Evolutionary conservation across 2,888 invertebrate genomes (phyloP), one percentile per base, ranked within the genome.

Genomic region (Trissoscelio sp.): DNA sequence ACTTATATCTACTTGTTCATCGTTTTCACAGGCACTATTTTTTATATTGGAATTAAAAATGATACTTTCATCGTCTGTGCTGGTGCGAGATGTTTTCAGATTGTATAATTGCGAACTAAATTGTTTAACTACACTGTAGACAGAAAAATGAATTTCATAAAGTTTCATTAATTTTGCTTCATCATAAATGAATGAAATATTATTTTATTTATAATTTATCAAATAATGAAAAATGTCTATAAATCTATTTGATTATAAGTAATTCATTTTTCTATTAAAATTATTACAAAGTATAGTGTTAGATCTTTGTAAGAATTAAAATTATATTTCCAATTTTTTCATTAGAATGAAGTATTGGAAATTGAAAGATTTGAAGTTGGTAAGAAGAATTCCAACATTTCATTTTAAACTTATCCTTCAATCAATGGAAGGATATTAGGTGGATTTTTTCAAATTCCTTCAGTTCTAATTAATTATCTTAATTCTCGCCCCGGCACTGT

Each of bases 1-100:
- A 83, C 37, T 73, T 72, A 55, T 55, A 51, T 34, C 44, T 66
- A 78, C 37, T 62, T 70, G 74, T 74, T 74, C 81, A 78, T 82
- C 82, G 74, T 79, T 70, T n/a, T 81, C 80, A 81, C 75, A 72
- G 75, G 66, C 75, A 72, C 74, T 72, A 18, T 34, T 70, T 22
- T 64, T 53, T 55, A 22, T 22, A 75, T 31, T 34, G 48, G 18
- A 39, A 34, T 9, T 57, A 24, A 46, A 22, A 64, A 7, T 51
- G 60, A 46, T 34, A 18, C n/a, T 48, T 34, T 72, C 72, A 81
- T 81, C 75, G 62, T 66, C 16, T 0, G 34, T 60, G 79, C 60
- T 55, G 57, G 58, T 28, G 69, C 66, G 79, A 79, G 44, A 66
- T 57, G 7, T 20, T 42, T 39, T 39, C 22, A 48, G n/a, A 22